These are phyloP conservation scores for Candidula unifasciata DNA, from an alignment of 2,888 invertebrate genomes.

Conservation along the genomic window DNA sequence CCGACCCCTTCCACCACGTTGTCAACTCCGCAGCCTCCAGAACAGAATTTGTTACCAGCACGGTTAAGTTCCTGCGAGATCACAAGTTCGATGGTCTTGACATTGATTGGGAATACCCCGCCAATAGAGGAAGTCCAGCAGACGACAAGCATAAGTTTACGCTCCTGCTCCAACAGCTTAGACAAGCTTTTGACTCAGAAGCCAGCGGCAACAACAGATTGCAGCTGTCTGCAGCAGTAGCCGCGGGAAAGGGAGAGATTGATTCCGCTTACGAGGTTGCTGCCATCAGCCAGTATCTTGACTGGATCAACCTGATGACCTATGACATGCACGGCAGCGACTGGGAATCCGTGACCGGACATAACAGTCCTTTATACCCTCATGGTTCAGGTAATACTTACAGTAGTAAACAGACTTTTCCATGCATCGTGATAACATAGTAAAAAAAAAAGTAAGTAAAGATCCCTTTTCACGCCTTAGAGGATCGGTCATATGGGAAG, in stretches of 20 bases:
- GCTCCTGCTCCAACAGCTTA: conserved; percentile 66
- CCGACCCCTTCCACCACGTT: conserved; percentile 80
- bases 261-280: conserved; percentile 65
- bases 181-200: conserved; percentile 67
- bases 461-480: no score
- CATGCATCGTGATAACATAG: no score
- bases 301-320: conserved; percentile 70
- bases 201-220: conserved; percentile 62
- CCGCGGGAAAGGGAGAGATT: conserved; percentile 69
- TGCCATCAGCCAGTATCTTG: conserved; percentile 58
- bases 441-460: no score
- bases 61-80: conserved; percentile 65
- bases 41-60: conserved; percentile 63
- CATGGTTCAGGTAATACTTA: no score
- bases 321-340: conserved; percentile 74
- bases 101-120: conserved; percentile 95
- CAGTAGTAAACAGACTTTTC: no score
- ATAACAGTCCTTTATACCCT: conserved; percentile 72
- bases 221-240: conserved; percentile 73
- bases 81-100: conserved; percentile 90
- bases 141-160: conserved; percentile 69
- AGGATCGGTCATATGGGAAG: no score
- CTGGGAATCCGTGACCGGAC: conserved; percentile 72
- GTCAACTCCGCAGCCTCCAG: conserved; percentile 61
- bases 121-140: conserved; percentile 71